These are phyloP conservation scores for Formica aserva DNA, from an alignment of 2,888 invertebrate genomes.

Conservation along the genomic window DNA sequence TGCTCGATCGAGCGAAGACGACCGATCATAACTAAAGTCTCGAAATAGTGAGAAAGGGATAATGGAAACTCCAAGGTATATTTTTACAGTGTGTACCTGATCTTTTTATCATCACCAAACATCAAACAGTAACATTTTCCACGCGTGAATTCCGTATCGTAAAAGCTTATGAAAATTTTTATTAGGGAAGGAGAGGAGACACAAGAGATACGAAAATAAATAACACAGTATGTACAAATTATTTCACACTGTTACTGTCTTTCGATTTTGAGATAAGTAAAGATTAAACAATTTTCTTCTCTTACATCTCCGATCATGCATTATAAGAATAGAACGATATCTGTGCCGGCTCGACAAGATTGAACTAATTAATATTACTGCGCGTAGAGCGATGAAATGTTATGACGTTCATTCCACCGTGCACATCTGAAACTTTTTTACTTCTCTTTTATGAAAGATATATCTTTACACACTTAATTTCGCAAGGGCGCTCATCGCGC, in stretches of 20 bases:
- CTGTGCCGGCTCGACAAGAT: background rate
- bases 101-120: constrained; percentile 2
- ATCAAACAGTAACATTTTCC: constrained; percentile 1
- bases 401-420: constrained; percentile 10
- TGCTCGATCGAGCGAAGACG: constrained; percentile 22
- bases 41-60: background rate
- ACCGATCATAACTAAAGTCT: constrained; percentile 33
- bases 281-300: background rate
- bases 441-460: constrained; percentile 13
- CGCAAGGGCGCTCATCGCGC: background rate
- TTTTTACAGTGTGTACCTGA: background rate
- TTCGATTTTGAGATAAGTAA: background rate
- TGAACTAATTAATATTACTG: constrained; percentile 22
- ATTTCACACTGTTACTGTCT: background rate
- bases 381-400: background rate
- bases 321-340: background rate
- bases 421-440: constrained; percentile 33
- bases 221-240: background rate
- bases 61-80: background rate
- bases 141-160: background rate
- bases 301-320: background rate
- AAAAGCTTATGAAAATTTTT: constrained; percentile 18
- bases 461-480: constrained; percentile 43
- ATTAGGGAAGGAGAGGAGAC: background rate
- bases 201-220: background rate